A percentile compares a stretch with the other conserved stretches of the same genome.
These are phyloP conservation scores for Phaethon lepturus DNA, from an alignment of 2,113 vertebrate species.

Conservation along the genomic window DNA sequence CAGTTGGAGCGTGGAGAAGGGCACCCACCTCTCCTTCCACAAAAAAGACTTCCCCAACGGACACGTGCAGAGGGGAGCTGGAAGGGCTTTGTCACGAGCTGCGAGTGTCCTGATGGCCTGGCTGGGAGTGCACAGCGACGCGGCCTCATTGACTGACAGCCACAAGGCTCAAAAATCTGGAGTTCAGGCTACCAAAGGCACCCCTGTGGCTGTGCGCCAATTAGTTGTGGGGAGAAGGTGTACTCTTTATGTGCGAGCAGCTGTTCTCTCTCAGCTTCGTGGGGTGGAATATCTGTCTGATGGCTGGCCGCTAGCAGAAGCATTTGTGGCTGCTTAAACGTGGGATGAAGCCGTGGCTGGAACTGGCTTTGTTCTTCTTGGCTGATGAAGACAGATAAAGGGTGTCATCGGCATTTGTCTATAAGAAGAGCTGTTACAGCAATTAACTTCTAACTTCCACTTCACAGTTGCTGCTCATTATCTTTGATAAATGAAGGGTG, in stretches of 20 bases:
- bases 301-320: not conserved
- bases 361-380: not conserved
- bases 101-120: not conserved
- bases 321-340: not conserved
- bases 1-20: not conserved
- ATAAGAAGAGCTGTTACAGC: not conserved
- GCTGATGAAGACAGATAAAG: not conserved
- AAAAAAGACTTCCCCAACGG: not conserved
- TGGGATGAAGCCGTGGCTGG: not conserved
- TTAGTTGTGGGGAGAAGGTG: not conserved
- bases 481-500: not conserved
- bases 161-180: not conserved
- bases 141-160: not conserved
- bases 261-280: not conserved
- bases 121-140: not conserved
- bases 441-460: not conserved
- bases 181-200: not conserved
- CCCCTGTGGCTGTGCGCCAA: not conserved
- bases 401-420: not conserved
- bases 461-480: not conserved
- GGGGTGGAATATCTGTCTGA: not conserved
- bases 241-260: not conserved
- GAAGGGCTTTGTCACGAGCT: not conserved
- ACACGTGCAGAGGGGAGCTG: fast-evolving
- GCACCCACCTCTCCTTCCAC: not conserved